Evolutionary conservation across 2,888 invertebrate genomes (phyloP), one percentile per base, ranked within the genome.

Genomic region (Mythimna lalbum): DNA sequence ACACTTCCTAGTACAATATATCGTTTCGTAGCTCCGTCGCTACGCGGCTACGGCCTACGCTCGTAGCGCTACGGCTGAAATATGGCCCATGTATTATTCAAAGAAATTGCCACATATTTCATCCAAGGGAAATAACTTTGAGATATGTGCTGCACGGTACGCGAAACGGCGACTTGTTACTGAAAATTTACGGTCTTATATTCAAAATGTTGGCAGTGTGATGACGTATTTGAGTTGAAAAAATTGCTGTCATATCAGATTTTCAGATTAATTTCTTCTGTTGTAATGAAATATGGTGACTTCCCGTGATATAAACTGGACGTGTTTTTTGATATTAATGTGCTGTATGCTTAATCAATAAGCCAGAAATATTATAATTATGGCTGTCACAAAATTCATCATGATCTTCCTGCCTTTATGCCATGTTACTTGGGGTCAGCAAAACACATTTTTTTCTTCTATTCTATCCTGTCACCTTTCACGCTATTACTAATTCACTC

Each of bases 81-180:
- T 96, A 96, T 96, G 93, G 94, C 91, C 94, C 95, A 96, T 96
- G 96, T 96, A 96, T 96, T 96, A 96, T 96, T 96, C 96, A 96
- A 95, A 96, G 95, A 95, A 96, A 96, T 96, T 96, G 96, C 96
- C 95, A 95, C 95, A 96, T 96, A 96, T 96, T 96, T 96, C 96
- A 96, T 96, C 95, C 93, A 91, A 91, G 93, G 90, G 93, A 95
- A 94, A 95, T 96, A 95, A 95, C 95, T 93, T 90, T 92, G 91
- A 94, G 93, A 94, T 94, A 94, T 92, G 91, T 88, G 87, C 80
- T 85, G 75, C 86, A 74, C 85, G 92, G 91, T 87, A 87, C 91
- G 84, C 73, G 77, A 84, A 87, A 84, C 75, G 87, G 76, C 82
- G 88, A 87, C 86, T 84, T 73, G 82, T 83, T 82, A 78, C 84